A percentile compares a stretch with the other conserved stretches of the same genome.
These are phyloP conservation scores for Subacronicta megacephala DNA, from an alignment of 2,888 invertebrate species.

Conservation along the genomic window DNA sequence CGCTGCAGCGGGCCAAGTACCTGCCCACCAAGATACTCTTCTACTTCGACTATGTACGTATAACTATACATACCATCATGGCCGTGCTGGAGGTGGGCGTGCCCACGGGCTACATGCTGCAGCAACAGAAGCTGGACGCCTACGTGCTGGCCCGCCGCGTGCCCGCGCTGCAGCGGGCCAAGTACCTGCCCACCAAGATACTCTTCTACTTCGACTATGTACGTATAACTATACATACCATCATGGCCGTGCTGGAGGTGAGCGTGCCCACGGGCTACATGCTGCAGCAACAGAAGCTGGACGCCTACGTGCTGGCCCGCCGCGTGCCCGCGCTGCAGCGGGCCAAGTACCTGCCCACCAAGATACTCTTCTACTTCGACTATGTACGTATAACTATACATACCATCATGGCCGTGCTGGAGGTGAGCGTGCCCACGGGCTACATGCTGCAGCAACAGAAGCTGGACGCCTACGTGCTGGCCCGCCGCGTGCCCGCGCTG, in stretches of 20 bases:
- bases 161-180: conserved; percentile 95
- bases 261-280: conserved; percentile 97
- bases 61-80: no score
- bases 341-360: conserved; percentile 94
- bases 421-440: no score
- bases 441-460: no score
- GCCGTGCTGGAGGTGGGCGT: conserved; percentile 96
- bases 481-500: no score
- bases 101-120: conserved; percentile 97
- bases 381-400: conserved; percentile 94
- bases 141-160: conserved; percentile 95
- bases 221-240: no score
- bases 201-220: conserved; percentile 98
- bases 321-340: conserved; percentile 95
- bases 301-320: conserved; percentile 95
- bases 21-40: conserved; percentile 95
- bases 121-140: conserved; percentile 96
- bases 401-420: no score
- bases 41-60: conserved; percentile 97
- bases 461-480: no score
- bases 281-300: conserved; percentile 96
- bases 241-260: conserved; percentile 96
- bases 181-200: conserved; percentile 94
- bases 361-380: conserved; percentile 97
- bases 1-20: conserved; percentile 96